Conservation (phyloP, 2,797 vertebrate genomes). For the Natrix natrix region DNA sequence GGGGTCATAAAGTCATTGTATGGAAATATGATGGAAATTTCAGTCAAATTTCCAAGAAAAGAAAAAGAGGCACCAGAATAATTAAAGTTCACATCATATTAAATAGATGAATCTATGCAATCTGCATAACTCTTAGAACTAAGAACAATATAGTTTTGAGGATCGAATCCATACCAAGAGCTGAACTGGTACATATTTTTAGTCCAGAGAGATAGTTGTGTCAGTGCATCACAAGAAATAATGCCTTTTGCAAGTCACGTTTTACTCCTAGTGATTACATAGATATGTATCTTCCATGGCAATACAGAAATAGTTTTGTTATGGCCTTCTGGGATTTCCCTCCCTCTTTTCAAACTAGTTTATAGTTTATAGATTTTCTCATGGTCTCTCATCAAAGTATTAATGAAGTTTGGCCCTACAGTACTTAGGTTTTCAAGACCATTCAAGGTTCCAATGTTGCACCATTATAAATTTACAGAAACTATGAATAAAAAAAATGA, state of each 20-base stretch:
- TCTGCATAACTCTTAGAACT: neutral
- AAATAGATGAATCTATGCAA: neutral
- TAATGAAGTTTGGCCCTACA: neutral
- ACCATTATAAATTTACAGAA: neutral
- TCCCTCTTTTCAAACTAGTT: neutral
- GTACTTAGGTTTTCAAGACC: neutral
- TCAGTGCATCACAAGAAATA: neutral
- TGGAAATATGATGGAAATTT: neutral
- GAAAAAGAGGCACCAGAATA: neutral
- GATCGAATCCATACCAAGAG: neutral
- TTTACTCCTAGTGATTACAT: neutral
- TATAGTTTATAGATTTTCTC: neutral
- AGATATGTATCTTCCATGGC: neutral
- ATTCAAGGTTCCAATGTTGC: neutral
- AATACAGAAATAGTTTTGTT: neutral
- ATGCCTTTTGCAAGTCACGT: neutral
- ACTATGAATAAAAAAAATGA: neutral
- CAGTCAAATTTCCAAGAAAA: neutral
- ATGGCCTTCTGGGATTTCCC: neutral
- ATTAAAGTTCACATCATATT: neutral
- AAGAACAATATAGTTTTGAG: neutral
- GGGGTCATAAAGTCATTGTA: neutral
- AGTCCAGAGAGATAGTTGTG: neutral
- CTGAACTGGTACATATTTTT: neutral
- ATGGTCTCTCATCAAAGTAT: neutral